Percentiles rank a stretch among this genome's conserved stretches.
These are phyloP conservation scores for Ispidina lecontei DNA, from an alignment of 2,797 vertebrate species.

Conservation along the genomic window DNA sequence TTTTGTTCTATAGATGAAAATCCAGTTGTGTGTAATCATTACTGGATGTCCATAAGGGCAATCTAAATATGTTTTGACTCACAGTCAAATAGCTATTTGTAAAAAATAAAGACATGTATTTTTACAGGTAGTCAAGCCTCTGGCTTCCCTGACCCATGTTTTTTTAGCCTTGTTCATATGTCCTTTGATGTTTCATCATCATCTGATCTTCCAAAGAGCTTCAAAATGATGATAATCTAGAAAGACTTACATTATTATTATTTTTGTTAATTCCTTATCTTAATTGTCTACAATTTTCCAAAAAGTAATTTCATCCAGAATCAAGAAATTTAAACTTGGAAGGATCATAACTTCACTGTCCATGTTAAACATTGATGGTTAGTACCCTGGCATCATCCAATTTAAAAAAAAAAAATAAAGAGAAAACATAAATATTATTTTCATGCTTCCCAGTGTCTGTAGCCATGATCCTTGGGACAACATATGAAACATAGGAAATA, in stretches of 20 bases:
- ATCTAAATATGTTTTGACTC: not conserved
- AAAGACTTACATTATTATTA: not conserved
- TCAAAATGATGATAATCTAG: not conserved
- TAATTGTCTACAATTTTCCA: not conserved
- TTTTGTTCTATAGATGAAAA: conserved; percentile 14
- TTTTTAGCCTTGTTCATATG: not conserved
- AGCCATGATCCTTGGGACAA: not conserved
- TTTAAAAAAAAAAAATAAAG: not conserved
- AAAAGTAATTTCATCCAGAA: not conserved
- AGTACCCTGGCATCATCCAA: not conserved
- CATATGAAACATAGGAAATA: not conserved
- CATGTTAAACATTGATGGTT: not conserved
- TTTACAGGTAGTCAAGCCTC: not conserved
- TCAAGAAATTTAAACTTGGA: not conserved
- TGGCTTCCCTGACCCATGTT: not conserved
- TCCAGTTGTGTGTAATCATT: not conserved
- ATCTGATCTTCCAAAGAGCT: not conserved
- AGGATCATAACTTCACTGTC: not conserved
- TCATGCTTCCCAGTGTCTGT: not conserved
- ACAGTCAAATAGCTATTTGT: not conserved
- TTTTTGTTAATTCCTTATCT: not conserved
- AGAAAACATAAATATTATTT: not conserved
- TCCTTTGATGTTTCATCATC: not conserved
- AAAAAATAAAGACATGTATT: not conserved
- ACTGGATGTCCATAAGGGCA: not conserved